A percentile compares a stretch with the other conserved stretches of the same genome.
Conservation (phyloP, 2,113 vertebrate species). For the Apistogramma diplotaenia region DNA sequence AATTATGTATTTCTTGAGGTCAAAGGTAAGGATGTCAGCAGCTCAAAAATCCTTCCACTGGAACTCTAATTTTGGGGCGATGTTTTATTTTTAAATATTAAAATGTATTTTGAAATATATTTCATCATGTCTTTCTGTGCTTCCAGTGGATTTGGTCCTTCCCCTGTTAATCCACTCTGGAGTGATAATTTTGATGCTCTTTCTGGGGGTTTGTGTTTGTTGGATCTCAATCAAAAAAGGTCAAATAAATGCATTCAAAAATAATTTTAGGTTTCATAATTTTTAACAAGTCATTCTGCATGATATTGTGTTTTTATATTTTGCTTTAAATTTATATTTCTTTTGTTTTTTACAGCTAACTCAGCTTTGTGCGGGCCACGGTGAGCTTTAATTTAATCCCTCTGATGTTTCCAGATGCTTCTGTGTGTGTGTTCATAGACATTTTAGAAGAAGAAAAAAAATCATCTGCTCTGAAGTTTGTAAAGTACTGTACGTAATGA, state of each 20-base stretch:
- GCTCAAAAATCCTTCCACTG: neutral
- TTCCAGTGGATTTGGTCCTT: neutral
- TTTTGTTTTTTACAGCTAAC: neutral
- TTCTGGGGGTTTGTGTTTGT: neutral
- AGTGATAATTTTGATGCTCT: neutral
- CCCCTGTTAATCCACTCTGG: neutral
- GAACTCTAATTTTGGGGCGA: neutral
- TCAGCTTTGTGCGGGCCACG: neutral
- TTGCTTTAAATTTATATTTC: neutral
- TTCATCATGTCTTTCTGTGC: neutral
- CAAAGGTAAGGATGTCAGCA: neutral
- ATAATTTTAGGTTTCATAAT: neutral
- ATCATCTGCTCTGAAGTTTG: neutral
- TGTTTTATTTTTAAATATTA: neutral
- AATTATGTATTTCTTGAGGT: slow-evolving; percentile 34
- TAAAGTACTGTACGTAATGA: neutral
- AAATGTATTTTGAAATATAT: neutral
- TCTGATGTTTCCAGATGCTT: neutral
- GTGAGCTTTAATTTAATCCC: slow-evolving; percentile 5
- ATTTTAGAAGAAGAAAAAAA: neutral
- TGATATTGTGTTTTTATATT: neutral
- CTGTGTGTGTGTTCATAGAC: neutral
- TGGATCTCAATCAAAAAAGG: neutral
- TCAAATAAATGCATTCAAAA: neutral
- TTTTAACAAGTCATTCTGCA: neutral